Evolutionary conservation across 37 sponge, comb jelly and placozoan genomes (phyloP).

Genomic region (Bolinopsis microptera): DNA sequence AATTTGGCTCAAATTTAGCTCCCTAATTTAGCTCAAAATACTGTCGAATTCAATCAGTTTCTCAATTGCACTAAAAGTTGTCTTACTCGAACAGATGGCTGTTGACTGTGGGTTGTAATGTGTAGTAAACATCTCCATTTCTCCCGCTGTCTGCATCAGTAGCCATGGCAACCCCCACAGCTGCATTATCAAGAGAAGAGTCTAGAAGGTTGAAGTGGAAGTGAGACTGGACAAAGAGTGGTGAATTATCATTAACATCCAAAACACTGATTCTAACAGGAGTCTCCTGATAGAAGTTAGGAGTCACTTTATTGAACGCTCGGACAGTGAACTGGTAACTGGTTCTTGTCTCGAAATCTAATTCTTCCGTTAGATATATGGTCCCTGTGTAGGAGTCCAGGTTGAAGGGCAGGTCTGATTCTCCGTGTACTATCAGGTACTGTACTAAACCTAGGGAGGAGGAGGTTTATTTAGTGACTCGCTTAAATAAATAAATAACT

Average conservation of each 20-base stretch:
- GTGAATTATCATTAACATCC: conserved; percentile 38
- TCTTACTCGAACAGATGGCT: conserved; percentile 51
- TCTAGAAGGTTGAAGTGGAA: conserved; percentile 23
- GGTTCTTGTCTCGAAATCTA: conserved; percentile 39
- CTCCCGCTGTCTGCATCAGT: conserved; percentile 50
- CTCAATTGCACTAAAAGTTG: too few relatives aligned
- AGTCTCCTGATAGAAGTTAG: background rate
- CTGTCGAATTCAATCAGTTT: too few relatives aligned
- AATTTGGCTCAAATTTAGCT: too few relatives aligned
- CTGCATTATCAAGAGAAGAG: background rate
- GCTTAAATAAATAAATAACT: too few relatives aligned
- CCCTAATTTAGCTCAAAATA: too few relatives aligned
- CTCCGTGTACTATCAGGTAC: conserved; percentile 2
- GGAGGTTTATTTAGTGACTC: too few relatives aligned
- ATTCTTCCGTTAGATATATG: background rate
- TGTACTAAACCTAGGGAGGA: background rate
- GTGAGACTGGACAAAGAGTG: background rate
- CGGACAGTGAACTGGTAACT: background rate
- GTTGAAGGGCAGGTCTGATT: background rate
- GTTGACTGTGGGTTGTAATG: background rate
- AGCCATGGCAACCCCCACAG: conserved; percentile 49
- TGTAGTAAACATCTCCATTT: conserved; percentile 46
- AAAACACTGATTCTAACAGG: conserved; percentile 21
- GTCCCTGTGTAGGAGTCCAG: conserved; percentile 9
- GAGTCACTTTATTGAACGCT: background rate